Evolutionary conservation across 2,113 vertebrate genomes (phyloP).

Genomic region (Daubentonia madagascariensis): DNA sequence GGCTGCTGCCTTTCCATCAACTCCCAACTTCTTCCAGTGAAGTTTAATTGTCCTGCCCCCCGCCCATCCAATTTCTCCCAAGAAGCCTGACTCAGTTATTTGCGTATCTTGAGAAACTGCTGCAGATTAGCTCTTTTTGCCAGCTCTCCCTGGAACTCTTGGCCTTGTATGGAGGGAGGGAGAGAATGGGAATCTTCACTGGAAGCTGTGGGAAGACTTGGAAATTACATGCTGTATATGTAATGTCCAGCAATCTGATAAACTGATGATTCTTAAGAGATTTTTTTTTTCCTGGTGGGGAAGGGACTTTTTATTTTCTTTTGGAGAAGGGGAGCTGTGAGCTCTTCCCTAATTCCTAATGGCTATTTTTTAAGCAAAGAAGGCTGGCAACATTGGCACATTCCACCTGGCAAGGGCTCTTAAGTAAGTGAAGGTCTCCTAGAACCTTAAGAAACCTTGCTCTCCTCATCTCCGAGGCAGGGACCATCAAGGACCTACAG

Average conservation of each 20-base stretch:
- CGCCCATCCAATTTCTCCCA: conserved; percentile 6
- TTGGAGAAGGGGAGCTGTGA: conserved; percentile 46
- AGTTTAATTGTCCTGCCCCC: background rate
- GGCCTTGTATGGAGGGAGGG: conserved; percentile 41
- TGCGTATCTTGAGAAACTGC: conserved; percentile 65
- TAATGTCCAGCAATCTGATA: conserved; percentile 74
- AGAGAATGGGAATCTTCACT: conserved; percentile 47
- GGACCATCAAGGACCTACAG: conserved; percentile 32
- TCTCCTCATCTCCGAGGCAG: conserved; percentile 35
- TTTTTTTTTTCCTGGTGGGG: conserved; percentile 57
- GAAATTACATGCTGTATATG: conserved; percentile 26
- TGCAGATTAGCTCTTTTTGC: conserved; percentile 71
- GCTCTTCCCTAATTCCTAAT: conserved; percentile 21
- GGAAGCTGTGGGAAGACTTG: conserved; percentile 55
- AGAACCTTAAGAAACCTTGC: conserved; percentile 13
- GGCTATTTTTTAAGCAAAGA: conserved; percentile 76
- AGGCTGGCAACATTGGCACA: conserved; percentile 49
- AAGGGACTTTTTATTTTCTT: conserved; percentile 54
- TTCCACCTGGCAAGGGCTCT: conserved; percentile 58
- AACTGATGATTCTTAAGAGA: conserved; percentile 64
- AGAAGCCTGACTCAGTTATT: conserved; percentile 57
- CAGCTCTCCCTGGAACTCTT: conserved; percentile 53
- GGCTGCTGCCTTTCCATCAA: conserved; percentile 45
- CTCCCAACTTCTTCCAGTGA: conserved; percentile 49
- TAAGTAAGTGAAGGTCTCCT: conserved; percentile 35